phyloP scores from a whole-genome alignment of 1,140 invertebrate genomes.

The Chelonus insularis region DNA sequence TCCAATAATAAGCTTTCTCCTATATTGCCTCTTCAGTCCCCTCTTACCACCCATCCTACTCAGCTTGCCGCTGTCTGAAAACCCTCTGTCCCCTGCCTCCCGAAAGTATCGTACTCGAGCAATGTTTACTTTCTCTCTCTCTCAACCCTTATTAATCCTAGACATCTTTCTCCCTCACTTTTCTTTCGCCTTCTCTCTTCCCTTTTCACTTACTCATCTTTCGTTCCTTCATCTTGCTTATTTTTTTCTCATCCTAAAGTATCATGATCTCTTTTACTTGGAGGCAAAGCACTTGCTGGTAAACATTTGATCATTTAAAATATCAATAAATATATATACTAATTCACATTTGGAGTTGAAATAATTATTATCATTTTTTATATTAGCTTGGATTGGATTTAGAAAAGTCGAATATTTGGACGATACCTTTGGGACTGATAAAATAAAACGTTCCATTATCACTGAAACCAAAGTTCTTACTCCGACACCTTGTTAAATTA shows the following conservation, averaged over 20 bases:
- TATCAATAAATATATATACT: no score
- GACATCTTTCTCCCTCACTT: not conserved
- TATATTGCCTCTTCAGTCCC: constrained; percentile 59
- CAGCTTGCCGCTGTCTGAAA: constrained; percentile 13
- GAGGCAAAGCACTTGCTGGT: no score
- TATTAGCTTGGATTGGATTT: no score
- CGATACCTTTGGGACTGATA: constrained; percentile 39
- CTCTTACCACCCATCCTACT: constrained; percentile 22
- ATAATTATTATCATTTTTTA: no score
- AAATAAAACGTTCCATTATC: constrained; percentile 39
- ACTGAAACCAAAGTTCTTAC: constrained; percentile 36
- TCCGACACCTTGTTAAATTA: no score
- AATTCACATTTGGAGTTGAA: no score
- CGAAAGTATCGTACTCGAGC: not conserved
- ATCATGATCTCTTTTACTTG: no score
- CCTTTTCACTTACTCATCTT: not conserved
- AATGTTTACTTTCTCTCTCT: not conserved
- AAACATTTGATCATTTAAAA: no score
- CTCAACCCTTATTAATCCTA: not conserved
- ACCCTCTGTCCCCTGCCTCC: constrained; percentile 3
- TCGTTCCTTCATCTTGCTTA: not conserved
- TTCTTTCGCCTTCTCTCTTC: not conserved
- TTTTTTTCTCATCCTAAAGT: no score
- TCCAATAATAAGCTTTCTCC: constrained; percentile 63
- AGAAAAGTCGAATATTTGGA: constrained; percentile 17